phyloP scores from a whole-genome alignment of 2,888 invertebrate genomes.

The Fragum fragum region DNA sequence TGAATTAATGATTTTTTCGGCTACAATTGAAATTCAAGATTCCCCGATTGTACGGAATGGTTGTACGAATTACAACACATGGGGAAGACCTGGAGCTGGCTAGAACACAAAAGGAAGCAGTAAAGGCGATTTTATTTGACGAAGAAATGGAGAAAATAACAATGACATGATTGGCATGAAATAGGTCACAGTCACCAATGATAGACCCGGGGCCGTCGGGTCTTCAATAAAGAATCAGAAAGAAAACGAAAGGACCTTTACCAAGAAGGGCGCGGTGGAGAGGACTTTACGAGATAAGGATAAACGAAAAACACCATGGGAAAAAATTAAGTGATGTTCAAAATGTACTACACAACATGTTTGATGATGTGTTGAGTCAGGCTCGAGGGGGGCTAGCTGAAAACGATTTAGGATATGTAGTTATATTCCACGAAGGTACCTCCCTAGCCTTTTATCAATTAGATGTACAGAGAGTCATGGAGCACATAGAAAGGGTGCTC shows the following conservation, averaged over 20 bases:
- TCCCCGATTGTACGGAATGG: too few relatives aligned
- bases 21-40: too few relatives aligned
- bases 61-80: too few relatives aligned
- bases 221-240: slow-evolving; percentile 15
- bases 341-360: slow-evolving; percentile 36
- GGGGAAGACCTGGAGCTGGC: too few relatives aligned
- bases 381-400: slow-evolving; percentile 30
- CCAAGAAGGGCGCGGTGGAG: slow-evolving; percentile 41
- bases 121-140: slow-evolving; percentile 35
- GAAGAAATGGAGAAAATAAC: slow-evolving; percentile 41
- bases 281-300: slow-evolving; percentile 41
- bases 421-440: slow-evolving; percentile 55
- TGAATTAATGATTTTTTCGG: too few relatives aligned
- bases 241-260: slow-evolving; percentile 23
- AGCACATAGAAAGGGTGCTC: slow-evolving; percentile 50
- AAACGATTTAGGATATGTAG: slow-evolving; percentile 45
- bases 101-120: too few relatives aligned
- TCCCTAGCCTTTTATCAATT: slow-evolving; percentile 51
- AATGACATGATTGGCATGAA: slow-evolving; percentile 8
- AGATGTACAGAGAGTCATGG: slow-evolving; percentile 25
- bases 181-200: neutral
- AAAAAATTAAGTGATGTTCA: slow-evolving; percentile 31
- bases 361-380: too few relatives aligned
- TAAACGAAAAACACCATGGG: slow-evolving; percentile 32
- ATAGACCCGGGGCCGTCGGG: neutral